A percentile compares a stretch with the other conserved stretches of the same genome.
Conservation (phyloP, 2,797 vertebrate genomes). For the Oreortyx pictus region DNA sequence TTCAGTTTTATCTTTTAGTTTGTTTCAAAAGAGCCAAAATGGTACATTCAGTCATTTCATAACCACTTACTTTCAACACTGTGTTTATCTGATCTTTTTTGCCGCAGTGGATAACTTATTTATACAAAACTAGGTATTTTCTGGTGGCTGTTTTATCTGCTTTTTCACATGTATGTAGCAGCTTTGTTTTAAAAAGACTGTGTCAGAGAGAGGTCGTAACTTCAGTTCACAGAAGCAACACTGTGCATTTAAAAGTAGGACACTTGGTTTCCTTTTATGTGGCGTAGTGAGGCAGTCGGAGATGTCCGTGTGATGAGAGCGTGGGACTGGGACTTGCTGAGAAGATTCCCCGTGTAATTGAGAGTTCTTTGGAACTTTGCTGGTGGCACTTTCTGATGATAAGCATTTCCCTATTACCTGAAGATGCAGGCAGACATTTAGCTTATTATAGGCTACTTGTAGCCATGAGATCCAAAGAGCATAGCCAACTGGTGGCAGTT, state of each 20-base stretch:
- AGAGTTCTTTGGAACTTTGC: conserved; percentile 3
- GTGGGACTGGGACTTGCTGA: background rate
- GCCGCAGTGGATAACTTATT: background rate
- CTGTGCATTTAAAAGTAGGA: background rate
- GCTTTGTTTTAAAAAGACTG: conserved; percentile 36
- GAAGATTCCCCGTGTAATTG: background rate
- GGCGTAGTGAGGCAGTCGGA: background rate
- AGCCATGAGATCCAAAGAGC: background rate
- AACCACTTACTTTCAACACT: background rate
- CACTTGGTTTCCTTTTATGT: background rate
- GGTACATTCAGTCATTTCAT: conserved; percentile 14
- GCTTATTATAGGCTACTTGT: background rate
- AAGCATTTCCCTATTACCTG: background rate
- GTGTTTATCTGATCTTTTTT: conserved; percentile 40
- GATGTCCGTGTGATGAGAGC: accelerated
- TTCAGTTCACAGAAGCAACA: background rate
- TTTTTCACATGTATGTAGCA: conserved; percentile 9
- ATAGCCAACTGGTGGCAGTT: background rate
- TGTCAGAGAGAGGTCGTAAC: background rate
- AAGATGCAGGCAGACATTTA: background rate
- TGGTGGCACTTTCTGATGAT: background rate
- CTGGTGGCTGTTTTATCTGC: background rate
- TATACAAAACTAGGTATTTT: conserved; percentile 1
- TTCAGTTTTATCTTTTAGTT: conserved; percentile 34
- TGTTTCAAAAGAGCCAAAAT: conserved; percentile 19